A percentile compares a stretch with the other conserved stretches of the same genome.
Evolutionary conservation across 2,113 vertebrate species (phyloP).

Genomic region (Larimichthys crocea): DNA sequence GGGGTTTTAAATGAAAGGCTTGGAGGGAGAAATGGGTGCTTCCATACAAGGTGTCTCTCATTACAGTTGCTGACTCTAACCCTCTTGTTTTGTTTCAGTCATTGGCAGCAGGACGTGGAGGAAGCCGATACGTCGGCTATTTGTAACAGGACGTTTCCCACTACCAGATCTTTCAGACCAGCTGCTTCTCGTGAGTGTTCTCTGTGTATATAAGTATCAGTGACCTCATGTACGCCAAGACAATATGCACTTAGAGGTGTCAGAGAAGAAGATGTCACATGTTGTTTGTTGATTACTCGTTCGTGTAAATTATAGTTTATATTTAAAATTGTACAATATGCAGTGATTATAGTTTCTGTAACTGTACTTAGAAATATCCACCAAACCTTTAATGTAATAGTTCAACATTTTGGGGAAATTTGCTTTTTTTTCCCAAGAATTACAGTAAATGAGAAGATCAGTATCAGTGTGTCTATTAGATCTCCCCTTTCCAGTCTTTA

Average conservation of each 20-base stretch:
- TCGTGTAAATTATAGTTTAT: not conserved
- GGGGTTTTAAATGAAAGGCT: constrained; percentile 41
- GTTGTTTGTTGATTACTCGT: not conserved
- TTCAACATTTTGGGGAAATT: not conserved
- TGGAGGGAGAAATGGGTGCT: not conserved
- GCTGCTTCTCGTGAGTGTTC: constrained; percentile 81
- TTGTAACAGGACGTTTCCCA: constrained; percentile 75
- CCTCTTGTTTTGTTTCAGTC: constrained; percentile 75
- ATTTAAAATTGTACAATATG: not conserved
- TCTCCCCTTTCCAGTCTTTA: not conserved
- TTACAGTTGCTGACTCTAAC: constrained; percentile 34
- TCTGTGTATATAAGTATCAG: constrained; percentile 39
- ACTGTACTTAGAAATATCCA: not conserved
- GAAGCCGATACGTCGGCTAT: constrained; percentile 80
- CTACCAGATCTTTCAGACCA: constrained; percentile 52
- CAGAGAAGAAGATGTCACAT: constrained; percentile 6
- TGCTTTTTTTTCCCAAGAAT: not conserved
- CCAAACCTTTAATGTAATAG: not conserved
- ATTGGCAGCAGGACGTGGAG: constrained; percentile 93
- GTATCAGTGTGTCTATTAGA: not conserved
- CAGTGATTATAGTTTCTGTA: too few species aligned
- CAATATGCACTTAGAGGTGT: constrained; percentile 4
- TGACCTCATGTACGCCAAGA: not conserved
- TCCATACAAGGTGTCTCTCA: constrained; percentile 41
- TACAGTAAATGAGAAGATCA: too few species aligned